A percentile compares a stretch with the other conserved stretches of the same genome.
Evolutionary conservation across 2,113 vertebrate species (phyloP).

Genomic region (Gopherus flavomarginatus): DNA sequence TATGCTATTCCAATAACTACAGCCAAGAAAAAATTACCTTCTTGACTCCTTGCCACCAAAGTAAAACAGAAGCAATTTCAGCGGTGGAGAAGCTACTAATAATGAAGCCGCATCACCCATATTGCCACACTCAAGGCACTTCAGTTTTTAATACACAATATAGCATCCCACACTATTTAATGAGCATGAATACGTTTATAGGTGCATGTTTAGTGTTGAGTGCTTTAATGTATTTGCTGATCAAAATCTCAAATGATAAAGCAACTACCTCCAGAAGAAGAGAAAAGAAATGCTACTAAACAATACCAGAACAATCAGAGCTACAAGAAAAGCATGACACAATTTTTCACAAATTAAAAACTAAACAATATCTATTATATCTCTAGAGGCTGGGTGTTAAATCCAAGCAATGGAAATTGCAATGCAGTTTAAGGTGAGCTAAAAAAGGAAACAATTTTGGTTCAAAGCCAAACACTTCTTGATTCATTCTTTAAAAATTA

Average conservation of each 20-base stretch:
- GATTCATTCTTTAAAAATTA: background rate
- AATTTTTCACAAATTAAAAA: background rate
- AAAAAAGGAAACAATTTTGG: background rate
- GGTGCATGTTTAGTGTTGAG: background rate
- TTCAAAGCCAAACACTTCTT: background rate
- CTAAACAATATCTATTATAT: background rate
- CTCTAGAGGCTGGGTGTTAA: background rate
- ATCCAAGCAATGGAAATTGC: background rate
- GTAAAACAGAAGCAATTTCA: background rate
- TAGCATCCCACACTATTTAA: constrained; percentile 2
- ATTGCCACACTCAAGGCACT: constrained; percentile 17
- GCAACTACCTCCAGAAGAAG: background rate
- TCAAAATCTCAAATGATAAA: background rate
- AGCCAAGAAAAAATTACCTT: background rate
- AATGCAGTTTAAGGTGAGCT: background rate
- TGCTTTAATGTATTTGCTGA: constrained; percentile 26
- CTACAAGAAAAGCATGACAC: background rate
- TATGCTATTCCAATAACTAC: background rate
- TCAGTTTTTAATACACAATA: constrained; percentile 1
- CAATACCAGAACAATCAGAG: background rate
- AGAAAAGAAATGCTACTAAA: background rate
- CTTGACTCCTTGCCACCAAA: background rate
- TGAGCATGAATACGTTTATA: background rate
- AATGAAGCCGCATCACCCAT: background rate
- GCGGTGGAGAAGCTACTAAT: background rate